phyloP scores from a whole-genome alignment of 1,140 invertebrate species.

The Zaprionus taronus region DNA sequence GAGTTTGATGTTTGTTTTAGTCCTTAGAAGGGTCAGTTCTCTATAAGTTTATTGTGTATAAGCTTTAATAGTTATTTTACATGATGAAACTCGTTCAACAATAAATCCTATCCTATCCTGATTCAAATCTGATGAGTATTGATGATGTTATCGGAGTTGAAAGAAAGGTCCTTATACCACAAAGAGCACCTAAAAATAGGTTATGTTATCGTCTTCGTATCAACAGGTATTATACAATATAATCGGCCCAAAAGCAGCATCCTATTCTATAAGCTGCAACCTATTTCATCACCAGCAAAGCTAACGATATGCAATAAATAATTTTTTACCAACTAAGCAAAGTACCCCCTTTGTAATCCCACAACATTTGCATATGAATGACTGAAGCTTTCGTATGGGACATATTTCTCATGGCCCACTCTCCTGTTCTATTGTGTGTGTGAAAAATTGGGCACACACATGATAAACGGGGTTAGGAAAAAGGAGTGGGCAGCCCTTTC shows the following conservation, averaged over 20 bases:
- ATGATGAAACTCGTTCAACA: neutral
- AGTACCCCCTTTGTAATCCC: slow-evolving; percentile 16
- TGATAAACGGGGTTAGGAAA: slow-evolving; percentile 10
- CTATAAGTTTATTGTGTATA: neutral
- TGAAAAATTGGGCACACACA: slow-evolving; percentile 52
- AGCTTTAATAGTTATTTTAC: neutral
- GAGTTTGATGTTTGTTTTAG: neutral
- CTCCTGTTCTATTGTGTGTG: slow-evolving; percentile 16
- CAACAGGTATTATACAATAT: too few relatives aligned
- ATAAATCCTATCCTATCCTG: neutral
- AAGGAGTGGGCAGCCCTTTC: slow-evolving; percentile 29
- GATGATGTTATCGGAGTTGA: too few relatives aligned
- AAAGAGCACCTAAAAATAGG: too few relatives aligned
- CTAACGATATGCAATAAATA: slow-evolving; percentile 33
- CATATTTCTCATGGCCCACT: slow-evolving; percentile 14
- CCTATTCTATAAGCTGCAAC: neutral
- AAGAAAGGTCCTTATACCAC: too few relatives aligned
- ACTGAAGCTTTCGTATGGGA: slow-evolving; percentile 19
- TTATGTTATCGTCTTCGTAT: too few relatives aligned
- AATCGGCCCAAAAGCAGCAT: too few relatives aligned
- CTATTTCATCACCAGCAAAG: neutral
- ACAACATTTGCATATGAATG: slow-evolving; percentile 51
- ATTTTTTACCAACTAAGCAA: slow-evolving; percentile 22
- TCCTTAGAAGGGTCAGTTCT: neutral
- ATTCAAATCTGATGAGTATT: too few relatives aligned